phyloP scores from a whole-genome alignment of 30 jellyfish, hydroid and myxozoan species.

The Hydra vulgaris region DNA sequence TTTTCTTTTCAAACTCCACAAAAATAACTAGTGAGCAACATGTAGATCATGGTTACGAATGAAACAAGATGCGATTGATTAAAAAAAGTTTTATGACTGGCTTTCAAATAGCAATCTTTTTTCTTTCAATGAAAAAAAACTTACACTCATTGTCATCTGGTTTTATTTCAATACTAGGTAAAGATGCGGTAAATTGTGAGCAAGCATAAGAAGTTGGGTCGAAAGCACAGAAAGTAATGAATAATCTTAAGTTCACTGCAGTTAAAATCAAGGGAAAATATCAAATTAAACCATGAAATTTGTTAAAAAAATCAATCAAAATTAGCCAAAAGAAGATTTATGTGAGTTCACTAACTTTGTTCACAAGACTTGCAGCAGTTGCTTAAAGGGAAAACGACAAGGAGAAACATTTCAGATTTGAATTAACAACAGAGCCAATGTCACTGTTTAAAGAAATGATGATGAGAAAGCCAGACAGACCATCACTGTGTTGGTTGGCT shows the following conservation, averaged over 20 bases:
- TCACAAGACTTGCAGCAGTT: constrained; percentile 18
- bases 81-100: constrained; percentile 5
- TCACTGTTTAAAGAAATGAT: constrained; percentile 15
- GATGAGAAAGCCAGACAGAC: constrained; percentile 43
- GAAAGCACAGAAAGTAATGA: too few relatives aligned
- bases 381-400: constrained; percentile 15
- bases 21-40: constrained; percentile 44
- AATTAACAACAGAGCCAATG: constrained; percentile 32
- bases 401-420: constrained; percentile 14
- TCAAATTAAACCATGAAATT: neutral
- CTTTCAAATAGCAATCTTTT: constrained; percentile 3
- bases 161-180: too few relatives aligned
- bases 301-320: neutral
- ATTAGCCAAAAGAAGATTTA: neutral
- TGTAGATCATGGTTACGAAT: constrained; percentile 33
- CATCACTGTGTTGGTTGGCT: constrained; percentile 35
- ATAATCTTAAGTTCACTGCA: too few relatives aligned
- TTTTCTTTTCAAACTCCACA: neutral
- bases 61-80: constrained; percentile 17
- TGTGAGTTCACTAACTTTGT: constrained; percentile 9
- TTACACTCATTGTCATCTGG: constrained; percentile 11
- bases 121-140: neutral
- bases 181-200: too few relatives aligned
- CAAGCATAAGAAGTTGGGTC: too few relatives aligned
- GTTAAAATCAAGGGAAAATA: too few relatives aligned